Base-by-base conservation (phyloP, 2,888 invertebrate species). In the Syritta pipiens region DNA sequence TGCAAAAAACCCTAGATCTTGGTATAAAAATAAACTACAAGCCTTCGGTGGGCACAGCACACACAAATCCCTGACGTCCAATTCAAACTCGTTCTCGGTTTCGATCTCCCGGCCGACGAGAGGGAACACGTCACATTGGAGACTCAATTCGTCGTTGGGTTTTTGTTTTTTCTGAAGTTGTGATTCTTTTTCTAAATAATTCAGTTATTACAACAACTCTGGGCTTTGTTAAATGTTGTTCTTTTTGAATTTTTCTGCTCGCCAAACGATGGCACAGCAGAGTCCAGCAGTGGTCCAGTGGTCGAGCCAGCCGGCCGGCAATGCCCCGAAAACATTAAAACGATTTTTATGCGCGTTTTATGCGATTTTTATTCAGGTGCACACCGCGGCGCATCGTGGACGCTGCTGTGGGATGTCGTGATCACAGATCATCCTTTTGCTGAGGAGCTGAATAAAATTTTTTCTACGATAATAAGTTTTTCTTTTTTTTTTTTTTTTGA, bases 101-200 rank as follows among this genome's bases (percentile, higher is more conserved):
- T n/a, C n/a, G n/a, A n/a, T n/a, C n/a, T n/a, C n/a, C n/a, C n/a
- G n/a, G n/a, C n/a, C n/a, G n/a, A n/a, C n/a, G n/a, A n/a, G n/a
- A n/a, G n/a, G n/a, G n/a, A n/a, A n/a, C n/a, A 57, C 53, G 42
- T 40, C 53, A n/a, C 44, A 20, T 59, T 51, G 30, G 28, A 53
- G 37, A 68, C 46, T 75, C 44, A 48, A 69, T 69, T 55, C 57
- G 62, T 62, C 48, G 9, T 6, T 44, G 37, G 7, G 14, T 37
- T 17, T n/a, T 4, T 37, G 6, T 37, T 17, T 14, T 14, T 17
- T 14, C 37, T 10, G 2, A 1, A 7, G 24, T 53, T 71, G 28
- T 57, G 62, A 55, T 62, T 69, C 76, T 37, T 76, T n/a, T 77
- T 67, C 62, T 79, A 72, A 74, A 79, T 74, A 79, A 79, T 74